A percentile compares a stretch with the other conserved stretches of the same genome.
These are phyloP conservation scores for Etheostoma cragini DNA, from an alignment of 2,113 vertebrate genomes.

Conservation along the genomic window DNA sequence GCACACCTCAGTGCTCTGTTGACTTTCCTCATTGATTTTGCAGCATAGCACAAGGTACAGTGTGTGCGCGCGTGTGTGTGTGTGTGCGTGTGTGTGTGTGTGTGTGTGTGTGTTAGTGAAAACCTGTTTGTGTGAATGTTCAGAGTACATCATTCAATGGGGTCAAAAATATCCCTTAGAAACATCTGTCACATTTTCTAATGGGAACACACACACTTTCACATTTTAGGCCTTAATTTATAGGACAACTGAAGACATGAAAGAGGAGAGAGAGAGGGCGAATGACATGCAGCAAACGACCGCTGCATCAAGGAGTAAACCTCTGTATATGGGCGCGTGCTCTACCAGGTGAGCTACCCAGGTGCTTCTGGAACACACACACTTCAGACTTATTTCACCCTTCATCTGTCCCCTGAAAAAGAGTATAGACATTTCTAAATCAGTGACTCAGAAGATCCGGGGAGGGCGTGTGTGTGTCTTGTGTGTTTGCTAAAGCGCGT, in stretches of 20 bases:
- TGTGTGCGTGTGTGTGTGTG: not conserved
- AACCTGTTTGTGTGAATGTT: slow-evolving; percentile 26
- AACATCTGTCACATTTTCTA: slow-evolving; percentile 54
- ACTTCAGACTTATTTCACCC: slow-evolving; percentile 34
- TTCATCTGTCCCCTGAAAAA: slow-evolving; percentile 37
- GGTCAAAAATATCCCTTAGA: slow-evolving; percentile 34
- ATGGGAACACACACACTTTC: slow-evolving; percentile 2
- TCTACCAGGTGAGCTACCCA: too few relatives aligned
- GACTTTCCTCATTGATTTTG: slow-evolving; percentile 71
- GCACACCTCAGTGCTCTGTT: slow-evolving; percentile 66
- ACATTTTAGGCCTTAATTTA: too few relatives aligned
- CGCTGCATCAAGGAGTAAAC: too few relatives aligned
- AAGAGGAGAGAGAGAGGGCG: too few relatives aligned
- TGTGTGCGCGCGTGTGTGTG: not conserved
- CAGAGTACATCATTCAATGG: slow-evolving; percentile 2
- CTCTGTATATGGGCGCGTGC: too few relatives aligned
- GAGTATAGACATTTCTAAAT: slow-evolving; percentile 35
- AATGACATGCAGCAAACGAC: too few relatives aligned
- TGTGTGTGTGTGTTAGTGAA: not conserved
- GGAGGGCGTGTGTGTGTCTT: slow-evolving; percentile 6
- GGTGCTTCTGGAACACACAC: not conserved
- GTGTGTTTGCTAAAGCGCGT: slow-evolving; percentile 26
- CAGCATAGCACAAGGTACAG: slow-evolving; percentile 34
- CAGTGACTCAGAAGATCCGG: slow-evolving; percentile 53
- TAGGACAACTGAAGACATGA: too few relatives aligned